These are phyloP conservation scores for Acanthiza pusilla DNA, from an alignment of 2,797 vertebrate species.

Conservation along the genomic window DNA sequence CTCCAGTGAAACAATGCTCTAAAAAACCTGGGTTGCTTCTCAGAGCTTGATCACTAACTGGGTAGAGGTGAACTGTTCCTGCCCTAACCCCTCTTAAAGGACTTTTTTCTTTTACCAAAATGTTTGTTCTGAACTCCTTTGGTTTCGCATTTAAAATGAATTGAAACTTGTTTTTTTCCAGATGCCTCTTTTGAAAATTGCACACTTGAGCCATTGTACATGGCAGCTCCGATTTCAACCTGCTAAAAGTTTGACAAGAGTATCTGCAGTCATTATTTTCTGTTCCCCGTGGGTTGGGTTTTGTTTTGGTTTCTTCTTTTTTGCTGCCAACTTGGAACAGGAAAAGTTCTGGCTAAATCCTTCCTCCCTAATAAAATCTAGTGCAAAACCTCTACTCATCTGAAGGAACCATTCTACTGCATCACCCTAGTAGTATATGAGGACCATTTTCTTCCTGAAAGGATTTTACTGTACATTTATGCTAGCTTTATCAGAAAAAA, in stretches of 20 bases:
- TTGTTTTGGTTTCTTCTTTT: slow-evolving; percentile 3
- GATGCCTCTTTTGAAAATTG: neutral
- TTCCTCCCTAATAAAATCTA: neutral
- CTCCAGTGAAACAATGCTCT: neutral
- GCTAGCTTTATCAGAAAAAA: neutral
- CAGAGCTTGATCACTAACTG: neutral
- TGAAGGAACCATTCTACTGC: neutral
- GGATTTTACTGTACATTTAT: neutral
- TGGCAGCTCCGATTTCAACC: slow-evolving; percentile 13
- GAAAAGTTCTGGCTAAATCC: neutral
- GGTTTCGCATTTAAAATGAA: neutral
- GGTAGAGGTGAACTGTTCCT: neutral
- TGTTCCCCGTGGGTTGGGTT: neutral
- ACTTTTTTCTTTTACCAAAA: neutral
- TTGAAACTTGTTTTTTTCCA: neutral
- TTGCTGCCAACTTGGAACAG: neutral
- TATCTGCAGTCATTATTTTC: neutral
- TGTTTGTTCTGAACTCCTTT: slow-evolving; percentile 5
- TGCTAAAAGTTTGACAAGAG: slow-evolving; percentile 8
- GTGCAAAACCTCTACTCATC: neutral
- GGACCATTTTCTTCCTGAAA: neutral
- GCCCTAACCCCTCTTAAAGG: neutral
- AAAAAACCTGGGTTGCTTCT: slow-evolving; percentile 48
- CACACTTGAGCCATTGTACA: neutral
- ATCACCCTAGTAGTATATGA: neutral